A percentile compares a stretch with the other conserved stretches of the same genome.
Conservation (phyloP, 2,888 invertebrate species). For the Perithous albicinctus region DNA sequence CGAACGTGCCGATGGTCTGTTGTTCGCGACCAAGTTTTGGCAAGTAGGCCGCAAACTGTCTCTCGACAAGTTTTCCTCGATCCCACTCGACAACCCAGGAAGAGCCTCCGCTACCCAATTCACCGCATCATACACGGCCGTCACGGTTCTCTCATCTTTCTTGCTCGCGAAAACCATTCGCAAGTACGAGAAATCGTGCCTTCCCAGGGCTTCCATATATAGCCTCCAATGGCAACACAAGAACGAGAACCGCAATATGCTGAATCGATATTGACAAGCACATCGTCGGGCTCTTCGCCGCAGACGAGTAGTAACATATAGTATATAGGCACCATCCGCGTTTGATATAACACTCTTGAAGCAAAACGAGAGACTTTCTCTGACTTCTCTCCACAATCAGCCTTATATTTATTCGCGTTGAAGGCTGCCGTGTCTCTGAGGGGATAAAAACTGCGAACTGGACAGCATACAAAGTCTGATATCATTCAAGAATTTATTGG, state of each 20-base stretch:
- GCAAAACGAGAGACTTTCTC: neutral
- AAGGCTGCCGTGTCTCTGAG: constrained; percentile 6
- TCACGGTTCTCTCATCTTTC: constrained; percentile 62
- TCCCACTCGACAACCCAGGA: constrained; percentile 37
- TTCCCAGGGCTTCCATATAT: constrained; percentile 13
- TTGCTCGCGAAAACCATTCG: constrained; percentile 10
- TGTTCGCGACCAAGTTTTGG: constrained; percentile 60
- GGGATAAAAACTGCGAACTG: constrained; percentile 15
- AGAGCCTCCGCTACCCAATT: constrained; percentile 52
- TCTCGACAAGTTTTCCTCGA: constrained; percentile 52
- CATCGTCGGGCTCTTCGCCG: constrained; percentile 29
- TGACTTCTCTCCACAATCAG: constrained; percentile 5
- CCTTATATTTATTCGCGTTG: constrained; percentile 39
- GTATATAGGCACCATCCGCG: neutral
- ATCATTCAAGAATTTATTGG: constrained; percentile 32
- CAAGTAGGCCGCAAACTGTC: constrained; percentile 55
- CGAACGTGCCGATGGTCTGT: constrained; percentile 51
- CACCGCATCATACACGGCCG: constrained; percentile 23
- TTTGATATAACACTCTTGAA: constrained; percentile 29
- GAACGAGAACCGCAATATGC: constrained; percentile 46
- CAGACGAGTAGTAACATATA: constrained; percentile 25
- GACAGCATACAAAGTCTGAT: constrained; percentile 8
- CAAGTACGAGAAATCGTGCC: constrained; percentile 38
- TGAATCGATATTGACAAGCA: constrained; percentile 59
- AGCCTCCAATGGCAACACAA: neutral